Evolutionary conservation across 2,113 vertebrate species (phyloP).

Genomic region (Pelobates fuscus): DNA sequence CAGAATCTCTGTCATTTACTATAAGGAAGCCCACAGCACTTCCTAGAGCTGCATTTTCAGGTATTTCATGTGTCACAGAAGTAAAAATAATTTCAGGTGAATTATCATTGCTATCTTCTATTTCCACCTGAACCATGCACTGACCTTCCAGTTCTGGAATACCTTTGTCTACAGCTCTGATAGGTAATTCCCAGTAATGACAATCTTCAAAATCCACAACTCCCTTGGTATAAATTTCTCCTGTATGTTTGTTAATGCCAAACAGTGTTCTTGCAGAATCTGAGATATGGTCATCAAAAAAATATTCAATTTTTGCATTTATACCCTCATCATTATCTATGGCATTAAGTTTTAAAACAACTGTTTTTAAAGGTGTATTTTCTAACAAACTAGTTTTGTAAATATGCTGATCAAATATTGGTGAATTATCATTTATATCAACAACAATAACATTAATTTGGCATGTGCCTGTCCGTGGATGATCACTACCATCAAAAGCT

Average conservation of each 20-base stretch:
- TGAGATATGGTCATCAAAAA: constrained; percentile 66
- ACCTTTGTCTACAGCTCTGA: constrained; percentile 77
- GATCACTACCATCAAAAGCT: constrained; percentile 72
- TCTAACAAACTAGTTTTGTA: constrained; percentile 66
- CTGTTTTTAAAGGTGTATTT: constrained; percentile 64
- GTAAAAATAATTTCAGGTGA: constrained; percentile 71
- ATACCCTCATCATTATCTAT: constrained; percentile 69
- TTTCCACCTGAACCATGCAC: constrained; percentile 72
- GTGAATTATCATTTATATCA: constrained; percentile 67
- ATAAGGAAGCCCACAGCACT: constrained; percentile 71
- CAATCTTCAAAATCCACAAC: constrained; percentile 76
- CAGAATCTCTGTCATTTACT: constrained; percentile 71
- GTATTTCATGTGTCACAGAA: constrained; percentile 71
- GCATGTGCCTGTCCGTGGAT: constrained; percentile 62
- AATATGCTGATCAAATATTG: constrained; percentile 66
- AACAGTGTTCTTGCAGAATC: constrained; percentile 69
- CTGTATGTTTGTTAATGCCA: constrained; percentile 65
- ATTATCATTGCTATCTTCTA: constrained; percentile 76
- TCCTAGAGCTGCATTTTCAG: constrained; percentile 71
- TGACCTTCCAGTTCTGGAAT: constrained; percentile 79
- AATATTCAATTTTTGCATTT: constrained; percentile 61
- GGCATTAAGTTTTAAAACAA: constrained; percentile 64
- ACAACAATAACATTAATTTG: constrained; percentile 62
- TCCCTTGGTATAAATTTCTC: constrained; percentile 71
- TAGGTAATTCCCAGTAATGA: constrained; percentile 77